These are phyloP conservation scores for Pammene aurita DNA, from an alignment of 2,888 invertebrate genomes.

Conservation along the genomic window DNA sequence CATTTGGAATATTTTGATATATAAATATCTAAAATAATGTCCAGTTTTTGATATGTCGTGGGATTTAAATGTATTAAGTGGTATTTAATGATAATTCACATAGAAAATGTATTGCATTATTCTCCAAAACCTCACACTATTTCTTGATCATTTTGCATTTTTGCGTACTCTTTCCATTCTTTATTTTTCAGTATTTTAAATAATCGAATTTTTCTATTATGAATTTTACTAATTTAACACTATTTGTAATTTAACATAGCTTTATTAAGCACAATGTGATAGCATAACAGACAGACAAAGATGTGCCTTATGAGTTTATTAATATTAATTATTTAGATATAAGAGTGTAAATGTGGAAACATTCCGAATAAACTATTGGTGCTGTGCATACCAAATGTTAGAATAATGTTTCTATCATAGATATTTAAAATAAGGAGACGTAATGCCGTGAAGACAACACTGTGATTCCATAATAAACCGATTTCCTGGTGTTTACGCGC, in stretches of 20 bases:
- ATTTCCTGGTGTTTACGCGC: too few relatives aligned
- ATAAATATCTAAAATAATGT: too few relatives aligned
- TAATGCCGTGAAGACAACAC: too few relatives aligned
- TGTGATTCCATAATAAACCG: too few relatives aligned
- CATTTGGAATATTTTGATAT: too few relatives aligned
- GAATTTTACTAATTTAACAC: slow-evolving; percentile 7
- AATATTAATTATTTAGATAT: slow-evolving; percentile 24
- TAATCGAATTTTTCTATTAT: slow-evolving; percentile 13
- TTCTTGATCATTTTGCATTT: slow-evolving; percentile 18
- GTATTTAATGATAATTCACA: not conserved
- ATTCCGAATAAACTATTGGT: slow-evolving; percentile 31
- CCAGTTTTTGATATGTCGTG: too few relatives aligned
- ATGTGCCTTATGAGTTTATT: slow-evolving; percentile 56
- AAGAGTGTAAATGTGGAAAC: slow-evolving; percentile 9
- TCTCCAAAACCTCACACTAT: too few relatives aligned
- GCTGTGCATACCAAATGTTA: slow-evolving; percentile 36
- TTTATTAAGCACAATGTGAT: slow-evolving; percentile 60
- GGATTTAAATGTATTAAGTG: not conserved
- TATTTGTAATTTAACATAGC: not conserved
- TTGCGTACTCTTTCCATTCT: not conserved
- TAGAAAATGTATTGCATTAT: too few relatives aligned
- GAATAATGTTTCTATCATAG: too few relatives aligned
- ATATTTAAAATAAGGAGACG: too few relatives aligned
- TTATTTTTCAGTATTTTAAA: slow-evolving; percentile 8
- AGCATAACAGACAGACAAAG: slow-evolving; percentile 46